Conservation (phyloP, 1,140 invertebrate species). For the Drosophila sechellia region DNA sequence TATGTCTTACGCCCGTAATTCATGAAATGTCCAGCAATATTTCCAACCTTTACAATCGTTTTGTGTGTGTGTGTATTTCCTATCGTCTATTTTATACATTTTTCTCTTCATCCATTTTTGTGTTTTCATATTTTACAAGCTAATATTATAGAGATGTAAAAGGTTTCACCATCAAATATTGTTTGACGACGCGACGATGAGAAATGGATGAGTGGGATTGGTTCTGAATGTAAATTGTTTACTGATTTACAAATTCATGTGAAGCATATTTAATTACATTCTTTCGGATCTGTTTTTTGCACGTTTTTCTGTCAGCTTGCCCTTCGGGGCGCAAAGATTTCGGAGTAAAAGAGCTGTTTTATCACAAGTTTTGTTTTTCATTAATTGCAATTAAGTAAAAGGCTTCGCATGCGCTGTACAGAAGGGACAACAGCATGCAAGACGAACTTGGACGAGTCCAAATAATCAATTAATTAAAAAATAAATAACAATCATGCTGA, state of each 20-base stretch:
- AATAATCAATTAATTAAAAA: constrained; percentile 59
- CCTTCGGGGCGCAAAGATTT: constrained; percentile 9
- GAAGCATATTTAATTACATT: constrained; percentile 23
- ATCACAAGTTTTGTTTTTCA: constrained; percentile 45
- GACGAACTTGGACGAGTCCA: constrained; percentile 12
- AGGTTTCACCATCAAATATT: constrained; percentile 65
- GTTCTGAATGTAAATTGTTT: constrained; percentile 19
- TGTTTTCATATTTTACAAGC: constrained; percentile 55
- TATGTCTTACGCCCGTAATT: constrained; percentile 56
- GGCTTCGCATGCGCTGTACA: constrained; percentile 10
- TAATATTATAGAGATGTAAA: constrained; percentile 57
- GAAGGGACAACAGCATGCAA: constrained; percentile 17
- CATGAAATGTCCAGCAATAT: constrained; percentile 74
- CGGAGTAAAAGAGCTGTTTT: constrained; percentile 33
- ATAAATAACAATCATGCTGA: constrained; percentile 78
- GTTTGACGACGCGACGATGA: constrained; percentile 67
- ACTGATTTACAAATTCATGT: constrained; percentile 45
- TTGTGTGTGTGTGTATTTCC: constrained; percentile 8
- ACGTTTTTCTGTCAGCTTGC: constrained; percentile 16
- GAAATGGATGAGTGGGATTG: constrained; percentile 9
- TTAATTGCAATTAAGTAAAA: constrained; percentile 31
- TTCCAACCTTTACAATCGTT: constrained; percentile 62
- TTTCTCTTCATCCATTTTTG: constrained; percentile 16
- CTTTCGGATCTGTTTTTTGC: constrained; percentile 5
- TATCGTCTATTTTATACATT: constrained; percentile 70